phyloP scores from a whole-genome alignment of 35 echinoderm and acorn worm species.

The Heliocidaris tuberculata region DNA sequence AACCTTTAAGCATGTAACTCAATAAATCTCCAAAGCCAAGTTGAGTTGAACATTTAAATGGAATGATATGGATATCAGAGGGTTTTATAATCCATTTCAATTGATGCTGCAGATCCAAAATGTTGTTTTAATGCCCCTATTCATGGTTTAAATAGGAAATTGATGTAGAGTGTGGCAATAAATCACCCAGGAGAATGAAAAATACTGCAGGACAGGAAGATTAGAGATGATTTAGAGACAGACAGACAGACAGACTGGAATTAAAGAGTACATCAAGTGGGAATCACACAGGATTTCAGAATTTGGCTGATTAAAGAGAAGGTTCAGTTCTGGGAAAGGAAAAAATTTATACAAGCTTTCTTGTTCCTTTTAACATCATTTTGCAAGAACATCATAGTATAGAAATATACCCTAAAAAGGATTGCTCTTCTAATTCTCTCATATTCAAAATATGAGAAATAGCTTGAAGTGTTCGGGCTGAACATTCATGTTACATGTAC shows the following conservation, averaged over 20 bases:
- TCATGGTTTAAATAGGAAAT: not conserved
- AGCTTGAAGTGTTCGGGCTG: too few relatives aligned
- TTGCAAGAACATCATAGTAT: not conserved
- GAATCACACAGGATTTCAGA: too few relatives aligned
- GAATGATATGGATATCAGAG: not conserved
- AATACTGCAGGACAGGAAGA: not conserved
- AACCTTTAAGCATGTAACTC: not conserved
- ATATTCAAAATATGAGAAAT: not conserved
- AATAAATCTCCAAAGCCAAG: not conserved
- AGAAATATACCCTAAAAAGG: not conserved
- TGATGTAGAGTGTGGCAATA: not conserved
- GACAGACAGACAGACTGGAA: not conserved
- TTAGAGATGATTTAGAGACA: not conserved
- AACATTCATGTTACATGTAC: too few relatives aligned
- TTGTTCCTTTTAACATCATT: not conserved
- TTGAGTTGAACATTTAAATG: not conserved
- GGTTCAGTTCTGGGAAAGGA: not conserved
- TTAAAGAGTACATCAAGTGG: not conserved
- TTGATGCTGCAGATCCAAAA: not conserved
- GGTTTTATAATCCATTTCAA: constrained; percentile 4
- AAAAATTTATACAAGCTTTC: too few relatives aligned
- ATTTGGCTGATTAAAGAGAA: not conserved
- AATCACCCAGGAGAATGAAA: not conserved
- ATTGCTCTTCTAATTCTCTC: not conserved
- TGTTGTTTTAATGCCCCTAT: not conserved